These are phyloP conservation scores for Aptenodytes patagonicus DNA, from an alignment of 2,113 vertebrate species.

Conservation along the genomic window DNA sequence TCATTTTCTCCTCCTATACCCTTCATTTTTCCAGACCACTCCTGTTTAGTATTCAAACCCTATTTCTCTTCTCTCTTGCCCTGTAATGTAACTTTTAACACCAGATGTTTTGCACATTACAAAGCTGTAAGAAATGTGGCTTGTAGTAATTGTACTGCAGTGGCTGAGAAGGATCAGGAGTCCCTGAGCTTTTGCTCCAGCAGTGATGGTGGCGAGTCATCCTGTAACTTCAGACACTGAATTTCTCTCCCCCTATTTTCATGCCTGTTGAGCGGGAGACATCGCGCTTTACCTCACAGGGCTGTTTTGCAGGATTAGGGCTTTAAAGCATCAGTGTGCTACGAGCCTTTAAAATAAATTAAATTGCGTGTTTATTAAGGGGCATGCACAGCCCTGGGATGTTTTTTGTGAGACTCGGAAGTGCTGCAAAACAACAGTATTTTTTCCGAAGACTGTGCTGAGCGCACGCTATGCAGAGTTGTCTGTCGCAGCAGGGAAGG, in stretches of 20 bases:
- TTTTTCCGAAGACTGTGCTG: not conserved
- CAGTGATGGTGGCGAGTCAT: not conserved
- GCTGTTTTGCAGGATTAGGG: not conserved
- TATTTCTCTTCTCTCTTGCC: not conserved
- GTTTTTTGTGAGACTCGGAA: not conserved
- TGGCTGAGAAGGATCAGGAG: not conserved
- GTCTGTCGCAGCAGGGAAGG: not conserved
- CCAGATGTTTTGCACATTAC: slow-evolving; percentile 9
- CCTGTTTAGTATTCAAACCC: not conserved
- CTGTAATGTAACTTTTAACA: not conserved
- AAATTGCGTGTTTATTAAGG: not conserved
- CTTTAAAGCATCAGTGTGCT: not conserved
- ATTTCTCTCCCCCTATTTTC: not conserved
- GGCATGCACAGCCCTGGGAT: not conserved
- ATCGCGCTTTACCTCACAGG: not conserved
- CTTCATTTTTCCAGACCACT: not conserved
- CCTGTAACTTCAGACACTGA: not conserved
- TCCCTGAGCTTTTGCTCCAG: not conserved
- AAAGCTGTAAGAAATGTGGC: not conserved
- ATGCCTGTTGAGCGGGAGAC: not conserved
- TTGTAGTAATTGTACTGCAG: not conserved
- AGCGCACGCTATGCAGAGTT: not conserved
- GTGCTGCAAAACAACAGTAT: not conserved
- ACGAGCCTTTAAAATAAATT: not conserved
- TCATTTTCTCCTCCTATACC: not conserved